phyloP scores from a whole-genome alignment of 2,888 invertebrate genomes.

The Hypolimnas misippus region DNA sequence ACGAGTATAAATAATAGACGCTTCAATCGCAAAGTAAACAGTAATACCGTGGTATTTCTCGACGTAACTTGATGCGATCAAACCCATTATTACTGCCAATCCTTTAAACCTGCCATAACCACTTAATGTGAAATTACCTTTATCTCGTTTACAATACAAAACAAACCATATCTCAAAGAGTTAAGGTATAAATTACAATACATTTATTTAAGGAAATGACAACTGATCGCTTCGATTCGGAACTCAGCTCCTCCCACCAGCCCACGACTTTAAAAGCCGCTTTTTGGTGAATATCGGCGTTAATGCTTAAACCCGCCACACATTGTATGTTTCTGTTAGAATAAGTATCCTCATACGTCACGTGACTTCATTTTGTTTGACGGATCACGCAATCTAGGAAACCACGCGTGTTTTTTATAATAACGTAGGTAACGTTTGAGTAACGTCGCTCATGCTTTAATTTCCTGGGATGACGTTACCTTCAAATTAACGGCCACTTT shows the following conservation, averaged over 20 bases:
- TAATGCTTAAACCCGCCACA: constrained; percentile 31
- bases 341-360: no score
- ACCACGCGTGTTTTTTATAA: no score
- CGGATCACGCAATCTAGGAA: no score
- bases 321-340: no score
- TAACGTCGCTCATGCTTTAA: no score
- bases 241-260: constrained; percentile 49
- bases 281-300: constrained; percentile 49
- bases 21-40: constrained; percentile 24
- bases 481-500: no score
- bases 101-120: constrained; percentile 43
- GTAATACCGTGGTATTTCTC: constrained; percentile 26
- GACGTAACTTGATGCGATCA: constrained; percentile 48
- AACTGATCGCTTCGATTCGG: constrained; percentile 57
- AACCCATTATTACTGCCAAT: constrained; percentile 68
- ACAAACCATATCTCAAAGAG: constrained; percentile 1
- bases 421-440: no score
- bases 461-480: no score
- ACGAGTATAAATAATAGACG: constrained; percentile 4
- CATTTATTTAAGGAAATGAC: constrained; percentile 48
- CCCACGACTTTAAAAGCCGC: background rate
- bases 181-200: constrained; percentile 34
- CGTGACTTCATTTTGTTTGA: no score
- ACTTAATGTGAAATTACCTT: constrained; percentile 23
- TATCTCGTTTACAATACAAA: background rate